Conservation (phyloP, 2,113 vertebrate species). For the Gadus macrocephalus region DNA sequence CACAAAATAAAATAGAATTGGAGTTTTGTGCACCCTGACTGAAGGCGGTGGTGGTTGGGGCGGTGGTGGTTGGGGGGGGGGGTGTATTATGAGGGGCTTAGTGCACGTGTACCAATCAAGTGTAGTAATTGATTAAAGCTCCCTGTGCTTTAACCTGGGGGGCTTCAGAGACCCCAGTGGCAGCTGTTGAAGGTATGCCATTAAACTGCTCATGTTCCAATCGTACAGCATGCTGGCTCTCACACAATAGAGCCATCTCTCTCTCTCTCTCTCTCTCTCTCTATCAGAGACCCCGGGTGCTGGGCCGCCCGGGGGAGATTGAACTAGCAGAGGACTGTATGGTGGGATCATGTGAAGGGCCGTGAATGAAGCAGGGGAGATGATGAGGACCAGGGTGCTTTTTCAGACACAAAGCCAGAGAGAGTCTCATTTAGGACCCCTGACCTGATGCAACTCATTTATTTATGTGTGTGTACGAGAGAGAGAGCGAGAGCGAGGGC, state of each 20-base stretch:
- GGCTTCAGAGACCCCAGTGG: conserved; percentile 51
- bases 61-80: not conserved
- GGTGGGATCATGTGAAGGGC: conserved; percentile 43
- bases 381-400: conserved; percentile 22
- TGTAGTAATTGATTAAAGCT: conserved; percentile 61
- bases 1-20: too few species aligned
- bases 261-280: conserved; percentile 14
- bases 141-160: conserved; percentile 58
- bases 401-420: conserved; percentile 47
- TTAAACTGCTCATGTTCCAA: conserved; percentile 64
- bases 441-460: conserved; percentile 46
- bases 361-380: conserved; percentile 37
- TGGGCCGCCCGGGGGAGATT: conserved; percentile 60
- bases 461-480: not conserved
- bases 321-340: conserved; percentile 49
- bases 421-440: conserved; percentile 62
- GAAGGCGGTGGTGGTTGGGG: too few species aligned
- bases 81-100: not conserved
- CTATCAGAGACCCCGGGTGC: conserved; percentile 40
- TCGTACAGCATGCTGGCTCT: conserved; percentile 54
- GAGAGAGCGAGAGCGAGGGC: not conserved
- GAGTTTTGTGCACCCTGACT: too few species aligned
- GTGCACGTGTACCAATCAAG: conserved; percentile 56
- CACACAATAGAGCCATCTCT: conserved; percentile 63
- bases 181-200: conserved; percentile 66